Conservation (phyloP, 2,113 vertebrate species). For the Callaeas wilsoni region DNA sequence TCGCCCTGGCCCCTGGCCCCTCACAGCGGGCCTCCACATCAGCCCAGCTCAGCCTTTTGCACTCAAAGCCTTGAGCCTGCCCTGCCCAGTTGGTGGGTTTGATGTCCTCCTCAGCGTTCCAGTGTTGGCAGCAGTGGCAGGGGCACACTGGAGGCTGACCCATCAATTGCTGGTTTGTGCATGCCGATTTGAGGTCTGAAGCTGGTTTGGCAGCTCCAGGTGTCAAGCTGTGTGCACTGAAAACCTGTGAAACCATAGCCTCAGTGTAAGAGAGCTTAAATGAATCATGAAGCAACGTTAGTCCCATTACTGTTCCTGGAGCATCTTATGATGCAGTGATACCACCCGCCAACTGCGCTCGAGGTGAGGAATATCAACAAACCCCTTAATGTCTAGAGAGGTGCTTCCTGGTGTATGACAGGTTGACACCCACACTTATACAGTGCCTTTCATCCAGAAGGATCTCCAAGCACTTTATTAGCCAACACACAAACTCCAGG, state of each 20-base stretch:
- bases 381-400: not conserved
- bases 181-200: not conserved
- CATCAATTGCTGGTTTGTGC: not conserved
- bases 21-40: not conserved
- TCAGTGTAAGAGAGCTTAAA: not conserved
- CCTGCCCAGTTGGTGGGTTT: not conserved
- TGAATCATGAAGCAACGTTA: accelerated
- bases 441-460: constrained; percentile 64
- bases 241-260: not conserved
- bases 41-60: not conserved
- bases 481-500: not conserved
- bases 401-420: not conserved
- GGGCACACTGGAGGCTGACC: not conserved
- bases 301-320: not conserved
- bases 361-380: not conserved
- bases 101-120: not conserved
- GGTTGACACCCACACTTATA: not conserved
- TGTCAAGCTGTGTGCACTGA: not conserved
- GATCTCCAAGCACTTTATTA: constrained; percentile 64
- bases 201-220: not conserved
- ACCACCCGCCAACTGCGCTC: accelerated
- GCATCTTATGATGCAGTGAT: not conserved
- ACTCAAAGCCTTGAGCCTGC: not conserved
- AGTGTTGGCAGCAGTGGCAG: not conserved
- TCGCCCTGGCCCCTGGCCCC: accelerated